These are phyloP conservation scores for Mus spretus DNA, from an alignment of 2,797 vertebrate genomes.

Conservation along the genomic window DNA sequence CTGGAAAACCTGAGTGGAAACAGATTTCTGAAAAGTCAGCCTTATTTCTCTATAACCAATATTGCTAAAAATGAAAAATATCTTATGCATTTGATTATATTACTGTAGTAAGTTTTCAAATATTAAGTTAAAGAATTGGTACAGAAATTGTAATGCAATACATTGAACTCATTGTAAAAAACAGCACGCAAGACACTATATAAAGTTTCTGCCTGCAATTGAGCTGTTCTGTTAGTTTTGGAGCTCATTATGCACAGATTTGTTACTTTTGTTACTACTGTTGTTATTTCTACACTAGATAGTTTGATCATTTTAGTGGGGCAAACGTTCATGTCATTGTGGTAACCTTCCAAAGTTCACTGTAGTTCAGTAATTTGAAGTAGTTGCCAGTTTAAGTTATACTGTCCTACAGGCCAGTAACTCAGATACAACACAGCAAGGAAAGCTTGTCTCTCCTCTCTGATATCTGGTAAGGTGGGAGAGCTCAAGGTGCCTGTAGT, in stretches of 20 bases:
- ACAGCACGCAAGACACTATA: not conserved
- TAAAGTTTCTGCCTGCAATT: not conserved
- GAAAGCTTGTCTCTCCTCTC: not conserved
- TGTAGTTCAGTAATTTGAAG: not conserved
- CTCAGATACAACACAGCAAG: not conserved
- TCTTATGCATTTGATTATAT: conserved; percentile 78
- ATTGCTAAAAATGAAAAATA: conserved; percentile 82
- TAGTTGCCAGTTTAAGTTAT: not conserved
- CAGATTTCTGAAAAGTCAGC: conserved; percentile 85
- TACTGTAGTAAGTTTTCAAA: conserved; percentile 77
- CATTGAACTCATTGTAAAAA: conserved; percentile 68
- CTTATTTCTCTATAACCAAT: conserved; percentile 83
- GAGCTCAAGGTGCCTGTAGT: not conserved
- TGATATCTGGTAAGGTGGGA: not conserved
- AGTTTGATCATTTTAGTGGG: not conserved
- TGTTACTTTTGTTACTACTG: not conserved
- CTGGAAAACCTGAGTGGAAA: conserved; percentile 89
- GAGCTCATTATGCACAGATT: not conserved
- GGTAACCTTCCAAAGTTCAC: not conserved
- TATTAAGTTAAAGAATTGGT: conserved; percentile 66
- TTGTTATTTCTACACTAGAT: not conserved
- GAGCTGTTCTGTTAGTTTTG: not conserved
- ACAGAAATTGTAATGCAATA: conserved; percentile 58
- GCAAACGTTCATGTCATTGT: not conserved
- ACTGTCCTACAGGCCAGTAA: not conserved